Evolutionary conservation across 2,797 vertebrate genomes (phyloP).

Genomic region (Huso huso): DNA sequence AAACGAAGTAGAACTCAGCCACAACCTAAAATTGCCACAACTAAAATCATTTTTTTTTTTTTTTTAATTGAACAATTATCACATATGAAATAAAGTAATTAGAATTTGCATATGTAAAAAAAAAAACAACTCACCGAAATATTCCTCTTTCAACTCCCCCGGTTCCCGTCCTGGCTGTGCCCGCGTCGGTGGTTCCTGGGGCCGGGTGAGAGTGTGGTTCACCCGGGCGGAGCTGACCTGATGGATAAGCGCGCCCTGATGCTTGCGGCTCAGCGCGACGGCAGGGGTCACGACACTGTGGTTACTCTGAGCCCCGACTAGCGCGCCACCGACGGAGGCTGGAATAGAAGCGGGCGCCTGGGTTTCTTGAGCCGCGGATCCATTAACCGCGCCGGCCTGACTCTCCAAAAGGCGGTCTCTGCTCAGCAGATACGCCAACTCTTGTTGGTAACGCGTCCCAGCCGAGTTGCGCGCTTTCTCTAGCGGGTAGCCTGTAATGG

Average conservation of each 20-base stretch:
- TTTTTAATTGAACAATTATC: too few relatives aligned
- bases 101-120: too few relatives aligned
- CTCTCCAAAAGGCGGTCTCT: constrained; percentile 54
- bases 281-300: not conserved
- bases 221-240: constrained; percentile 8
- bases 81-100: too few relatives aligned
- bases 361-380: constrained; percentile 24
- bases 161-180: constrained; percentile 25
- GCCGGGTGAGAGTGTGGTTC: constrained; percentile 13
- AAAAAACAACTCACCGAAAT: constrained; percentile 73
- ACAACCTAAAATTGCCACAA: too few relatives aligned
- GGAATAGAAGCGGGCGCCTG: constrained; percentile 55
- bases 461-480: constrained; percentile 59
- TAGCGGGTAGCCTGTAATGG: constrained; percentile 36
- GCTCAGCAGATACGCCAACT: constrained; percentile 56
- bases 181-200: constrained; percentile 22
- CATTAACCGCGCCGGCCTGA: not conserved
- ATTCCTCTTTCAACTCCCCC: constrained; percentile 65
- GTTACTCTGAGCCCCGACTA: not conserved
- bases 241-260: constrained; percentile 31
- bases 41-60: too few relatives aligned
- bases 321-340: constrained; percentile 40
- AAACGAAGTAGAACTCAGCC: too few relatives aligned
- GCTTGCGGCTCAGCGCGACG: not conserved
- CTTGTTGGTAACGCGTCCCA: constrained; percentile 62